A percentile compares a stretch with the other conserved stretches of the same genome.
These are phyloP conservation scores for Rallus limicola DNA, from an alignment of 2,113 vertebrate genomes.

Conservation along the genomic window DNA sequence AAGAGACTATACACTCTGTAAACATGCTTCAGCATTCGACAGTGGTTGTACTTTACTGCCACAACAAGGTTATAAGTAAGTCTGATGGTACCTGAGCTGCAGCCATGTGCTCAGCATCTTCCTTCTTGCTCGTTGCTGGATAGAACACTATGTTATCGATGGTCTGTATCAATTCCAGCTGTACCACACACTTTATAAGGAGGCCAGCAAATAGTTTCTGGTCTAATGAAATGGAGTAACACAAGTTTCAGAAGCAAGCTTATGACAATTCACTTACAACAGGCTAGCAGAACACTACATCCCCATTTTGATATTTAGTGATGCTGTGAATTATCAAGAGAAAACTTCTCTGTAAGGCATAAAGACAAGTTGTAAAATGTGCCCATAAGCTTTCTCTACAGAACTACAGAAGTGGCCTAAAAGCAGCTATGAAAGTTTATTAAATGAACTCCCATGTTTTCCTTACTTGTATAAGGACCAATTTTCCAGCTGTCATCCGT, in stretches of 20 bases:
- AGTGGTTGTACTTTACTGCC: not conserved
- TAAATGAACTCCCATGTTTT: not conserved
- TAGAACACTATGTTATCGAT: constrained; percentile 98
- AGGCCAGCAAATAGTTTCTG: constrained; percentile 95
- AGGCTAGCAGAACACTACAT: not conserved
- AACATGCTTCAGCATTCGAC: not conserved
- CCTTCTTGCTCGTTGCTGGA: constrained; percentile 95
- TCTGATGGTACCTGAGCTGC: constrained; percentile 88
- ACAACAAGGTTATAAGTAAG: not conserved
- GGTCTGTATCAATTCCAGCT: constrained; percentile 95
- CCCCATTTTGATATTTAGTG: not conserved
- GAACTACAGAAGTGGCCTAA: not conserved
- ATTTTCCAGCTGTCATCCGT: constrained; percentile 96
- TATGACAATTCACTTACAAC: not conserved
- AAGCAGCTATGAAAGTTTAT: not conserved
- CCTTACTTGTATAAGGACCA: constrained; percentile 83
- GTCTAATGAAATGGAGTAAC: constrained; percentile 75
- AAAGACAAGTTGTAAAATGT: not conserved
- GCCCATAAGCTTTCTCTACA: not conserved
- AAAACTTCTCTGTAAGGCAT: not conserved
- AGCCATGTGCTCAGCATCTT: constrained; percentile 96
- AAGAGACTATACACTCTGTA: not conserved
- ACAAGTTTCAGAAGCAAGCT: constrained; percentile 2
- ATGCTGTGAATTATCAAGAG: not conserved
- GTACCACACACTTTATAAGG: constrained; percentile 97